Evolutionary conservation across 2,113 vertebrate species (phyloP).

Genomic region (Alces alces): DNA sequence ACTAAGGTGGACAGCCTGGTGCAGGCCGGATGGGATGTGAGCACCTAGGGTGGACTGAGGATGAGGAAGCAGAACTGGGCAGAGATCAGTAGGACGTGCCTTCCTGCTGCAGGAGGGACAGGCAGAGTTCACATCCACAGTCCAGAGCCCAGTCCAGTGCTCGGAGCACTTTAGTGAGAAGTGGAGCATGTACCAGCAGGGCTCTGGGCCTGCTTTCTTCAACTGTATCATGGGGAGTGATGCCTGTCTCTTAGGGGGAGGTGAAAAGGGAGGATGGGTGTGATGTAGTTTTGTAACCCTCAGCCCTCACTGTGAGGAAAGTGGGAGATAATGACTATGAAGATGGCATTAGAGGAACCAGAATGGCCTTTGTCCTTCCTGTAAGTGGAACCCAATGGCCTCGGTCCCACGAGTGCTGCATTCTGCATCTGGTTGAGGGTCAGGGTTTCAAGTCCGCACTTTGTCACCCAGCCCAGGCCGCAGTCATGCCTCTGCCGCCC

Average conservation of each 20-base stretch:
- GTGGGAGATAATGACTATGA: background rate
- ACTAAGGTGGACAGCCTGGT: background rate
- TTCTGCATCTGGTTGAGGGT: background rate
- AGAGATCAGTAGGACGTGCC: background rate
- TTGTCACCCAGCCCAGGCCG: background rate
- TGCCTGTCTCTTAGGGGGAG: background rate
- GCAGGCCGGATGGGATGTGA: background rate
- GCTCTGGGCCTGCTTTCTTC: background rate
- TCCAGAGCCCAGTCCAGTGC: background rate
- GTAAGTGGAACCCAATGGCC: background rate
- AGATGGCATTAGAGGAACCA: background rate
- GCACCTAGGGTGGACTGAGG: background rate
- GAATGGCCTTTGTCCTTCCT: background rate
- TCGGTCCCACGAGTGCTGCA: background rate
- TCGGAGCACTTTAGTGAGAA: too few species aligned
- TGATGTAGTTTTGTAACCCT: background rate
- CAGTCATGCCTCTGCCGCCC: background rate
- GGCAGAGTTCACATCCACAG: background rate
- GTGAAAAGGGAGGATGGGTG: background rate
- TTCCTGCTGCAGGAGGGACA: background rate
- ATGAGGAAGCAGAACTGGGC: background rate
- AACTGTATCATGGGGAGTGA: rapidly evolving
- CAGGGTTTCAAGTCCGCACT: background rate
- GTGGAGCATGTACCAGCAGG: background rate
- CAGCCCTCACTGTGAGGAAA: background rate